Base-by-base conservation (phyloP, 2,888 invertebrate genomes). In the Ornithoptera priamus region DNA sequence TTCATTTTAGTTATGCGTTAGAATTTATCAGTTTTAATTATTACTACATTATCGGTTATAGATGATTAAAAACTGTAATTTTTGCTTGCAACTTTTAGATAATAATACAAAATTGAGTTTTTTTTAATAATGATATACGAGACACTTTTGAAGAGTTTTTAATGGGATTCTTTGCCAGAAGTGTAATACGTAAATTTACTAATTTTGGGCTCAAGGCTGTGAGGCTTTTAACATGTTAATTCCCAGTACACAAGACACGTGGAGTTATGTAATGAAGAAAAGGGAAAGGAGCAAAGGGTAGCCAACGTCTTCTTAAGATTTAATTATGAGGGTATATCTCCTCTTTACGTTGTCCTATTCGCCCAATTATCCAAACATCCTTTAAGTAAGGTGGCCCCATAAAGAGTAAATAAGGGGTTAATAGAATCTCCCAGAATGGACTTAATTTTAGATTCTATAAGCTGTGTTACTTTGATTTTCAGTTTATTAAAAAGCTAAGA, bases 351-450 rank as follows among this genome's bases (percentile, higher is more conserved):
- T 36, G 62, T 62, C 65, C 69, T 65, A 62, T 65, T 69, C 61
- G 65, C 62, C 46, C 69, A 69, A 69, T 69, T 69, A 69, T 69
- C 69, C 65, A 69, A 69, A 69, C 69, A 62, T 69, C 65, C 65
- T 65, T 69, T 69, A 65, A 69, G 69, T 69, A 69, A 69, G 62
- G 65, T 65, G 65, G 62, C 65, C 61, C 65, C 69, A 65, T 69
- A 69, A 69, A 69, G 65, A 69, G 65, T 65, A 69, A 69, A 65
- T 69, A 69, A 65, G 65, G 61, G 22, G n/a, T 64, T 69, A 65
- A 69, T 65, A 42, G 65, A 61, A 24, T 42, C 42, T 68, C 30
- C 22, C 56, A 46, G 69, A 61, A 61, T 65, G 57, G 69, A 57
- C 65, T 65, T 62, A 69, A 65, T 69, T 69, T 62, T 61, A 30